phyloP scores from a whole-genome alignment of 2,797 vertebrate genomes.

The Kryptolebias ocellatus region DNA sequence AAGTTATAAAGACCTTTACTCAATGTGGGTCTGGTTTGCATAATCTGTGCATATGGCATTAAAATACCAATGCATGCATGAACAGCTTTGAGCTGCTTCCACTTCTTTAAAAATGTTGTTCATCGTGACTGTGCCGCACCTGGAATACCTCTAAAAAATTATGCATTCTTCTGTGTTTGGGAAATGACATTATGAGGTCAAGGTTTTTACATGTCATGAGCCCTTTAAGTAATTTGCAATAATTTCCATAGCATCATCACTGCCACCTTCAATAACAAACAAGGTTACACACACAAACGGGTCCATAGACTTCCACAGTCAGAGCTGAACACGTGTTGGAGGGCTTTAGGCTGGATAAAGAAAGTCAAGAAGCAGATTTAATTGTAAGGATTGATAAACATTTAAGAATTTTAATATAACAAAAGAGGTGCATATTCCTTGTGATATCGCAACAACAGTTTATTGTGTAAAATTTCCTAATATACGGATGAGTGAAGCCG shows the following conservation, averaged over 20 bases:
- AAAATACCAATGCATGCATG: constrained; percentile 23
- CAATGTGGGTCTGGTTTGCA: constrained; percentile 21
- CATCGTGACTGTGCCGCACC: constrained; percentile 59
- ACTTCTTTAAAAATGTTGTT: constrained; percentile 49
- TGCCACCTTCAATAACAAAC: constrained; percentile 82
- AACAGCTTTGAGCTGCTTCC: constrained; percentile 53
- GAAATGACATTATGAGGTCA: constrained; percentile 74
- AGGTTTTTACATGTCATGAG: constrained; percentile 79
- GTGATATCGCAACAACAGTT: constrained; percentile 26
- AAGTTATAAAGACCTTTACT: constrained; percentile 32
- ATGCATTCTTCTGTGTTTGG: constrained; percentile 72
- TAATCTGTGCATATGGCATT: constrained; percentile 30
- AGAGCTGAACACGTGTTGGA: constrained; percentile 35
- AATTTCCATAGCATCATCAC: constrained; percentile 85
- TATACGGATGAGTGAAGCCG: constrained; percentile 39
- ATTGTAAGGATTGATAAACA: constrained; percentile 22
- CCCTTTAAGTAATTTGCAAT: constrained; percentile 86
- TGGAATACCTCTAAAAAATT: constrained; percentile 66
- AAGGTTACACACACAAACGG: constrained; percentile 75
- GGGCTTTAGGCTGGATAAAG: constrained; percentile 31
- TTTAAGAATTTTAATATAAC: constrained; percentile 29
- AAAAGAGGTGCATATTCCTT: constrained; percentile 41
- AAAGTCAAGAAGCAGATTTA: constrained; percentile 32
- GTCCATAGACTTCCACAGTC: constrained; percentile 56
- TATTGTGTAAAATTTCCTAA: constrained; percentile 42